Evolutionary conservation across 1,140 invertebrate genomes (phyloP), one percentile per base, ranked within the genome.

Genomic region (Drosophila ogumai): DNA sequence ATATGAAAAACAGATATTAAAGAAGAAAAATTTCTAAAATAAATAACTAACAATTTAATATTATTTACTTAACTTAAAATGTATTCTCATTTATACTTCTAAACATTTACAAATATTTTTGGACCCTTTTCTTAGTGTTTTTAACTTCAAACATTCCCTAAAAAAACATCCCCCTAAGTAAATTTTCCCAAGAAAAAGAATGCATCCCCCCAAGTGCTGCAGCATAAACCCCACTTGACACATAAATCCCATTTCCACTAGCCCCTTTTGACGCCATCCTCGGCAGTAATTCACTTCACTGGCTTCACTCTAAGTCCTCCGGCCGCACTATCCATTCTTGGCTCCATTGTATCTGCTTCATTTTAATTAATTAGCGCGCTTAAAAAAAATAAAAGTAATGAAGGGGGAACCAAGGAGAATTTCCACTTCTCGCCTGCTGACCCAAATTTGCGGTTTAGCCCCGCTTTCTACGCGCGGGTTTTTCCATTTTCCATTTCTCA

Each of bases 381-480:
- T 68, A 57, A 65, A 55, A 72, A 40, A 73, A 38, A 59, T 31
- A 43, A 41, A 72, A 38, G 28, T 50, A 63, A 22, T 25, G 13
- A 34, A 56, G n/a, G 41, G 40, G 9, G 10, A 32, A 15, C 40
- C n/a, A 41, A 28, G 25, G 47, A 36, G 22, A 54, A 66, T 75
- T 61, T 68, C 54, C 67, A 68, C 55, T 72, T 79, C 58, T 79
- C 52, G 68, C 78, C 73, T 55, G 65, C 66, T 88, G 85, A 88
- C 84, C 84, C 77, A 88, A 78, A 78, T 78, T 78, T 78, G 75
- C 31, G 75, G 75, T 58, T 75, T 65, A 75, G 69, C 31, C 25
- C 22, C 12, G 59, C 43, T 73, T 55, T 55, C 50, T 61, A 56
- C 38, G 22, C 38, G 43, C 43, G 28, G 47, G 46, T 47, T 47